Conservation (phyloP, 2,797 vertebrate species). For the Spinibarbus caldwelli region DNA sequence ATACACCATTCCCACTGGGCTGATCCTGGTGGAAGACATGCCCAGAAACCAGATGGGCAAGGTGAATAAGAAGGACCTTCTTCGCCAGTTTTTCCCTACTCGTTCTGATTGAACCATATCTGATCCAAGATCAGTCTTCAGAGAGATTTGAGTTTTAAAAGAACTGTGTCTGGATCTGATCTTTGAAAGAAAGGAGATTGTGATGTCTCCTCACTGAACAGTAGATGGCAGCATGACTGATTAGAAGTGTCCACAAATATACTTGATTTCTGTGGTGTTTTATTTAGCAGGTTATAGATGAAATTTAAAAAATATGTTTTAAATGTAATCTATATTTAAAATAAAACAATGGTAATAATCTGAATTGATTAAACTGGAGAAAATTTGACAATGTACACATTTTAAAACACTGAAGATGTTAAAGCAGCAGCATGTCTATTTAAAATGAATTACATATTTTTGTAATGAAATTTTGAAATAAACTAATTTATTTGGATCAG, state of each 20-base stretch:
- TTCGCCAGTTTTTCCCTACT: slow-evolving; percentile 80
- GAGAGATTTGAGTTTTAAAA: not conserved
- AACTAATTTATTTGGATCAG: slow-evolving; percentile 13
- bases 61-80: slow-evolving; percentile 92
- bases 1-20: slow-evolving; percentile 85
- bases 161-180: not conserved
- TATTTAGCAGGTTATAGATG: not conserved
- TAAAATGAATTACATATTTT: not conserved
- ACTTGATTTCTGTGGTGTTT: not conserved
- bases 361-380: not conserved
- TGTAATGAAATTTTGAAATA: slow-evolving; percentile 16
- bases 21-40: slow-evolving; percentile 89
- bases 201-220: not conserved
- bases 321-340: not conserved
- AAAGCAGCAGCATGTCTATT: not conserved
- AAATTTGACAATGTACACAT: not conserved
- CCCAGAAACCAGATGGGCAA: slow-evolving; percentile 97
- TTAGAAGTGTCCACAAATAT: not conserved
- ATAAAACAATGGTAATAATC: not conserved
- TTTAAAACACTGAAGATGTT: not conserved
- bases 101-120: not conserved
- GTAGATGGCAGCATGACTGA: not conserved
- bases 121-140: slow-evolving; percentile 10
- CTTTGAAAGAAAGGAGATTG: not conserved
- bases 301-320: not conserved